A percentile compares a stretch with the other conserved stretches of the same genome.
These are phyloP conservation scores for Cyclura pinguis DNA, from an alignment of 2,797 vertebrate species.

Conservation along the genomic window DNA sequence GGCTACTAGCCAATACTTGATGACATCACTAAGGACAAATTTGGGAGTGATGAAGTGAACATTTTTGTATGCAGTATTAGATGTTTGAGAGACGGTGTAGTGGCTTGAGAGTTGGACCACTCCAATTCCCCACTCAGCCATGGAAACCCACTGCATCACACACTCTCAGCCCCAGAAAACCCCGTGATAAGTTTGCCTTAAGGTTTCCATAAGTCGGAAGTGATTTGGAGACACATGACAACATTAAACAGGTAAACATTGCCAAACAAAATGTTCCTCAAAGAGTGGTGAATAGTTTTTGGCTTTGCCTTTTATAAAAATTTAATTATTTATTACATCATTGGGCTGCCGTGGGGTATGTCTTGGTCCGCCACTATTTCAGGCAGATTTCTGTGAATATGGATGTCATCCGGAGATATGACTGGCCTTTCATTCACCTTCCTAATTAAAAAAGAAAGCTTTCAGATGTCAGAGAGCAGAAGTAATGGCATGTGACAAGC, in stretches of 20 bases:
- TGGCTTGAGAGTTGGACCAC: no score
- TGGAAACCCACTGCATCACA: no score
- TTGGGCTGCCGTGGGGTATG: background rate
- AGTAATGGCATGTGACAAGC: conserved; percentile 1
- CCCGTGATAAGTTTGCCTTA: no score
- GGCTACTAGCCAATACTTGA: background rate
- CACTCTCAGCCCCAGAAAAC: no score
- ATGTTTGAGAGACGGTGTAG: no score
- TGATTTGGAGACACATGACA: no score
- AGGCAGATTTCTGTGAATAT: background rate
- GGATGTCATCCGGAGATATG: background rate
- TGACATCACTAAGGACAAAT: background rate
- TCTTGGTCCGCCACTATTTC: background rate
- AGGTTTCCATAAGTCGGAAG: no score
- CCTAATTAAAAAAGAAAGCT: conserved; percentile 15
- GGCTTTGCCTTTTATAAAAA: background rate
- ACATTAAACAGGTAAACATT: background rate
- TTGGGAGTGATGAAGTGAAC: background rate
- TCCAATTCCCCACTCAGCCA: no score
- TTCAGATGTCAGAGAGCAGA: conserved; percentile 10
- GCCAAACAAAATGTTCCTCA: background rate
- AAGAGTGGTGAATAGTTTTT: background rate
- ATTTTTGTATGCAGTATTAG: background rate
- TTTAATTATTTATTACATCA: background rate
- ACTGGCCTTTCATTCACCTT: background rate